Conservation (phyloP, 1,140 invertebrate species). For the Rhynchophorus ferrugineus region DNA sequence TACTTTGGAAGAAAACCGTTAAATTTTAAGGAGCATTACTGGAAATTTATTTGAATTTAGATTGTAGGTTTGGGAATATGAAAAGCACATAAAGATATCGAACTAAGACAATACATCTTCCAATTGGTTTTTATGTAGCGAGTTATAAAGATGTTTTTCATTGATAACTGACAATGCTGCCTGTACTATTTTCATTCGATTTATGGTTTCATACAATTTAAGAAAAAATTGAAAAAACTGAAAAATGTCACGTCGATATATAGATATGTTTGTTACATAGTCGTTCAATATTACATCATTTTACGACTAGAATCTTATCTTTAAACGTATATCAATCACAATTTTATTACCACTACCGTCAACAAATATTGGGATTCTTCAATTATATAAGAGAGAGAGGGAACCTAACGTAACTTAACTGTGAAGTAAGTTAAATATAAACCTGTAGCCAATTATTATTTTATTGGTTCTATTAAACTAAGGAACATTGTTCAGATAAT, state of each 20-base stretch:
- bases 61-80: conserved; percentile 25
- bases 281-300: neutral
- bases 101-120: conserved; percentile 21
- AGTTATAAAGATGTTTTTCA: conserved; percentile 1
- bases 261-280: no score
- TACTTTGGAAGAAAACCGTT: conserved; percentile 24
- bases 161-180: neutral
- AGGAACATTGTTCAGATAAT: no score
- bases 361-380: no score
- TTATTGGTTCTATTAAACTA: no score
- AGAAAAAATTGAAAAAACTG: no score
- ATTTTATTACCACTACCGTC: no score
- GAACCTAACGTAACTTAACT: no score
- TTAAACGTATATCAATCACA: no score
- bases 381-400: no score
- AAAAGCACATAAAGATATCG: conserved; percentile 22
- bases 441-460: no score
- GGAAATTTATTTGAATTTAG: conserved; percentile 26
- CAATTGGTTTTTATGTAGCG: conserved; percentile 8
- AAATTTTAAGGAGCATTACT: conserved; percentile 24
- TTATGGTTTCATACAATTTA: neutral
- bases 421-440: no score
- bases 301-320: neutral
- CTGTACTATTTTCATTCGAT: neutral
- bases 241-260: no score